Conservation (phyloP, 2,888 invertebrate species). For the Cataglyphis altisquamis region DNA sequence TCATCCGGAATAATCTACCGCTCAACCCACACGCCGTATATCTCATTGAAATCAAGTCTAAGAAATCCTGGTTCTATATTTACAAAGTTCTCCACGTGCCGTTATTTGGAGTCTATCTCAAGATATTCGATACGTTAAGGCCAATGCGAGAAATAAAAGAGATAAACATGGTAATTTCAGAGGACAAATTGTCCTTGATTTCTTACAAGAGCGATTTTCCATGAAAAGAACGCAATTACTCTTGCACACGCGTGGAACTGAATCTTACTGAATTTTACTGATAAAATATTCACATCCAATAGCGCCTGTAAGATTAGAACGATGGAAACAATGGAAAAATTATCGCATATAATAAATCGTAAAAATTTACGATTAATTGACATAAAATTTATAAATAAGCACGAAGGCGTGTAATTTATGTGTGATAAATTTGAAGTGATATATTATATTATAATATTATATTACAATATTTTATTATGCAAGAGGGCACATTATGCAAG, state of each 20-base stretch:
- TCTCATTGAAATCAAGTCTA: conserved; percentile 14
- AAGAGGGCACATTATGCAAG: not conserved
- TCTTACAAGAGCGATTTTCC: conserved; percentile 17
- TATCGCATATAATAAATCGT: not conserved
- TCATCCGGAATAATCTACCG: conserved; percentile 1
- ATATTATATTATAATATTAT: too few relatives aligned
- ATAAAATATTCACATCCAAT: not conserved
- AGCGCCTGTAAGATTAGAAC: not conserved
- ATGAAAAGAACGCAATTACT: conserved; percentile 26
- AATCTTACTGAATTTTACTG: not conserved
- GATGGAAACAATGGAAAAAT: not conserved
- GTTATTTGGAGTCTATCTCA: conserved; percentile 26
- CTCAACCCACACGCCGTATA: not conserved
- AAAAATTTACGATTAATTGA: not conserved
- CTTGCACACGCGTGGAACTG: not conserved
- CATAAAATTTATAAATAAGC: not conserved
- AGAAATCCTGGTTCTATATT: conserved; percentile 22
- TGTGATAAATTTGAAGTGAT: not conserved
- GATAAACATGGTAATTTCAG: conserved; percentile 3
- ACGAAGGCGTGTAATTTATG: not conserved
- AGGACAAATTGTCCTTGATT: conserved; percentile 38
- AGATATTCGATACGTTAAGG: conserved; percentile 4
- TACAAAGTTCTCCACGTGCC: conserved; percentile 39
- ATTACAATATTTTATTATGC: not conserved
- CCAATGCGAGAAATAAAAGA: not conserved